phyloP scores from a whole-genome alignment of 2,888 invertebrate genomes.

The Drosophila falleni region DNA sequence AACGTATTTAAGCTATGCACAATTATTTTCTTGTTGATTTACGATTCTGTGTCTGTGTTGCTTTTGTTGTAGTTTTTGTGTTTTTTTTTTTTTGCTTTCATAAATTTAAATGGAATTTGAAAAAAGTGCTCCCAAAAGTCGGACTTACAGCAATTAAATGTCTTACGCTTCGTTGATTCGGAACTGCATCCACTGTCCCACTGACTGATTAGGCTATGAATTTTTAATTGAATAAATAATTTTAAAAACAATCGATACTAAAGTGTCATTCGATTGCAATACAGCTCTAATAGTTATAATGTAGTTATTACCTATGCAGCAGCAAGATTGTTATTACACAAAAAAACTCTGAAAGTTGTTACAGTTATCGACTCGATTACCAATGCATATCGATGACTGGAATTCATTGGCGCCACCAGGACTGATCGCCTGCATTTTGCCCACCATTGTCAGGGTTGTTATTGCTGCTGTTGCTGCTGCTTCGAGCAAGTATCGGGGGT shows the following conservation, averaged over 20 bases:
- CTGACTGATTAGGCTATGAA: slow-evolving; percentile 51
- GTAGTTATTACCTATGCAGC: slow-evolving; percentile 49
- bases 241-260: slow-evolving; percentile 43
- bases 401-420: slow-evolving; percentile 83
- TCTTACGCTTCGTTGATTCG: slow-evolving; percentile 43
- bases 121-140: slow-evolving; percentile 39
- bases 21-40: slow-evolving; percentile 53
- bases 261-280: slow-evolving; percentile 31
- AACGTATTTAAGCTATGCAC: slow-evolving; percentile 78
- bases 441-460: slow-evolving; percentile 74
- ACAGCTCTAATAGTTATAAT: slow-evolving; percentile 27
- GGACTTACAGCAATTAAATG: slow-evolving; percentile 51
- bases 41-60: slow-evolving; percentile 29
- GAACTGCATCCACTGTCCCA: slow-evolving; percentile 46
- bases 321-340: slow-evolving; percentile 7
- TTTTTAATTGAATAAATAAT: slow-evolving; percentile 63
- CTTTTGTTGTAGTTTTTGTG: slow-evolving; percentile 15
- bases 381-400: slow-evolving; percentile 44
- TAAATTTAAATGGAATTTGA: slow-evolving; percentile 35
- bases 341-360: slow-evolving; percentile 44
- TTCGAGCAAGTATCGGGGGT: slow-evolving; percentile 83
- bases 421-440: slow-evolving; percentile 75
- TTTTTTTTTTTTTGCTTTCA: slow-evolving; percentile 10
- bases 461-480: slow-evolving; percentile 73
- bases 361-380: slow-evolving; percentile 41